phyloP scores from a whole-genome alignment of 2,888 invertebrate species.

The Hetaerina titia region DNA sequence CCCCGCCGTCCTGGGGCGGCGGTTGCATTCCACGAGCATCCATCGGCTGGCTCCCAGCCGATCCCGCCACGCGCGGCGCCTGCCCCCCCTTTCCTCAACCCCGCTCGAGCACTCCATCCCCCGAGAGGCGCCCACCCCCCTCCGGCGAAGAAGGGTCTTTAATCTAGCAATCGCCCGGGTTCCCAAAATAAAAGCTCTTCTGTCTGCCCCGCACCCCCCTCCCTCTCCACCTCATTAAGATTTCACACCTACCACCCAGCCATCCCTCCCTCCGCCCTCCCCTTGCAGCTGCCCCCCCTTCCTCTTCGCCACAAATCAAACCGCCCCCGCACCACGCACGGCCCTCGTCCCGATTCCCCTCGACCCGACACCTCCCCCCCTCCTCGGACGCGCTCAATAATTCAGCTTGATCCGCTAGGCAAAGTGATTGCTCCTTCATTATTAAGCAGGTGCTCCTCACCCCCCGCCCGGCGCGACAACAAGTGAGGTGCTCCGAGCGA shows the following conservation, averaged over 20 bases:
- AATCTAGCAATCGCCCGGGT: no score
- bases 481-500: neutral
- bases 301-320: neutral
- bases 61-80: no score
- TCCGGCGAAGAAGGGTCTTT: no score
- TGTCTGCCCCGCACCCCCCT: neutral
- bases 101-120: no score
- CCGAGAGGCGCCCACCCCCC: no score
- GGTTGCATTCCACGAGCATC: no score
- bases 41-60: no score
- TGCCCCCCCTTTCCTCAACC: no score
- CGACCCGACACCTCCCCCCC: neutral
- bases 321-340: neutral
- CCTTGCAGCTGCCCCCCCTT: neutral
- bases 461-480: neutral
- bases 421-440: constrained; percentile 43
- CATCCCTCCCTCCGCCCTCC: neutral
- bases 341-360: neutral
- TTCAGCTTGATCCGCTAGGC: neutral
- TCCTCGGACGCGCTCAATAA: neutral
- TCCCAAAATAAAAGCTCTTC: neutral
- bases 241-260: neutral
- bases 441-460: neutral
- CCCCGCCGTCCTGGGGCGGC: no score
- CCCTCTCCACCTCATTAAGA: neutral